phyloP scores from a whole-genome alignment of 2,797 vertebrate genomes.

The Lepus townsendii region DNA sequence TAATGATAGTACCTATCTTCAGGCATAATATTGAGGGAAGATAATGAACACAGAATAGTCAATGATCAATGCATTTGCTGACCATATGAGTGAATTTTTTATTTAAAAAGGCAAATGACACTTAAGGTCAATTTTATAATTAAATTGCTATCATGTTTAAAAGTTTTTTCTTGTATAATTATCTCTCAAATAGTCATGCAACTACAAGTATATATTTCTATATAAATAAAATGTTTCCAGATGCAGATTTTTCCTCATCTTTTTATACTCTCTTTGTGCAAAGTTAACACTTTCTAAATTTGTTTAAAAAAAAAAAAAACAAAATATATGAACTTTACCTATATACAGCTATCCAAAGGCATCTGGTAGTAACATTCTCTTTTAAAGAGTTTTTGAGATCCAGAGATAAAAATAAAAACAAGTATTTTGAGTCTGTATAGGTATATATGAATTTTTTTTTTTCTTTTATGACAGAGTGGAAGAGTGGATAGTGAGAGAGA shows the following conservation, averaged over 20 bases:
- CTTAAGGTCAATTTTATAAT: constrained; percentile 37
- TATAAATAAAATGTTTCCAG: constrained; percentile 41
- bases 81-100: neutral
- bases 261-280: constrained; percentile 64
- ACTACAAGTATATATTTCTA: constrained; percentile 51
- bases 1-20: neutral
- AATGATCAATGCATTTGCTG: neutral
- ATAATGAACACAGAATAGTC: neutral
- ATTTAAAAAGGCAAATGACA: constrained; percentile 31
- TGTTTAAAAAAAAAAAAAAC: constrained; percentile 55
- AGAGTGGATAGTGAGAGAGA: too few relatives aligned
- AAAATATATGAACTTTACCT: constrained; percentile 37
- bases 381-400: constrained; percentile 59
- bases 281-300: constrained; percentile 74
- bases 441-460: neutral
- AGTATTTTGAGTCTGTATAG: constrained; percentile 16
- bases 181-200: constrained; percentile 21
- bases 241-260: constrained; percentile 52
- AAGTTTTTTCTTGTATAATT: constrained; percentile 21
- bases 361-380: constrained; percentile 67
- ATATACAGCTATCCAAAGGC: constrained; percentile 37
- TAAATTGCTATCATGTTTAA: constrained; percentile 4
- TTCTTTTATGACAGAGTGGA: too few relatives aligned
- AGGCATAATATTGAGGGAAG: neutral
- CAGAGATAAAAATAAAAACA: constrained; percentile 46